Conservation (phyloP, 2,797 vertebrate species). For the Onychomys torridus region DNA sequence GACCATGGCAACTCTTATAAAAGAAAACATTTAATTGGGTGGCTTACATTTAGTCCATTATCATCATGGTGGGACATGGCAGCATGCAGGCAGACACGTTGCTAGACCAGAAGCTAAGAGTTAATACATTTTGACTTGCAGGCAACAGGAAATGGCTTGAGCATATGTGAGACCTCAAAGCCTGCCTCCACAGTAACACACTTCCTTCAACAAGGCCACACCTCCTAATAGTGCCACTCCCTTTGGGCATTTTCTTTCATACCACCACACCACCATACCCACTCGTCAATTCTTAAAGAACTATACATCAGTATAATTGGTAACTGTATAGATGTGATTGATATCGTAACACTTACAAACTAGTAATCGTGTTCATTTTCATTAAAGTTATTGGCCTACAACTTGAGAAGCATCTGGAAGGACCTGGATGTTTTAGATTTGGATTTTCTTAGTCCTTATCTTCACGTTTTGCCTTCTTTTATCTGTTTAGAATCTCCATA, state of each 20-base stretch:
- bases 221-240: background rate
- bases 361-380: slow-evolving; percentile 26
- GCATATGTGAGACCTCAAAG: background rate
- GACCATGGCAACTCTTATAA: background rate
- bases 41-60: background rate
- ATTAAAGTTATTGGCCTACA: slow-evolving; percentile 50
- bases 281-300: background rate
- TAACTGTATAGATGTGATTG: slow-evolving; percentile 10
- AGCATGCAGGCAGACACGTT: background rate
- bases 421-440: background rate
- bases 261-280: background rate
- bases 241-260: background rate
- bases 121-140: background rate
- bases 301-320: background rate
- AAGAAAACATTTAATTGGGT: background rate
- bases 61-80: background rate
- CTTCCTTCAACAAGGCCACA: background rate
- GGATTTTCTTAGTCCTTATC: background rate
- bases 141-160: background rate
- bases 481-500: slow-evolving; percentile 89
- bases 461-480: slow-evolving; percentile 15
- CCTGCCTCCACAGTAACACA: background rate
- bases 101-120: background rate
- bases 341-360: slow-evolving; percentile 30
- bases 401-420: slow-evolving; percentile 17